These are phyloP conservation scores for Drosophila nasuta DNA, from an alignment of 1,140 invertebrate genomes.

Conservation along the genomic window DNA sequence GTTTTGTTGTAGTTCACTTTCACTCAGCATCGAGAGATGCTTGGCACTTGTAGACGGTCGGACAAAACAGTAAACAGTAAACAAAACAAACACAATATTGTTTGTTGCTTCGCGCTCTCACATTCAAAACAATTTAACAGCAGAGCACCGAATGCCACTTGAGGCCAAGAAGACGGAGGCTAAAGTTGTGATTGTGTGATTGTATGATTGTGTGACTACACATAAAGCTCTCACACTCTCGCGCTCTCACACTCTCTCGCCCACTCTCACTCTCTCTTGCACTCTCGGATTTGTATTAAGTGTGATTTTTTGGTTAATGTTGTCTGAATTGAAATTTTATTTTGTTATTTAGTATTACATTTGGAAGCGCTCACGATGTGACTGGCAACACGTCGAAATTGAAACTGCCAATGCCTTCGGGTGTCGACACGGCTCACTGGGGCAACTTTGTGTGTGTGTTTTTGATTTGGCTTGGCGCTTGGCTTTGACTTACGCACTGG, in stretches of 20 bases:
- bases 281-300: conserved; percentile 16
- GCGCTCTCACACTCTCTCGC: conserved; percentile 17
- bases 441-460: not conserved
- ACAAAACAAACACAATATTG: conserved; percentile 32
- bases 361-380: conserved; percentile 66
- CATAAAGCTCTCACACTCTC: conserved; percentile 28
- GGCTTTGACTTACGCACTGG: conserved; percentile 29
- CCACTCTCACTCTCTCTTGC: conserved; percentile 6
- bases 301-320: conserved; percentile 5
- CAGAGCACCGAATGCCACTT: conserved; percentile 26
- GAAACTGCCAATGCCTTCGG: conserved; percentile 51
- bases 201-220: conserved; percentile 4
- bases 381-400: conserved; percentile 66
- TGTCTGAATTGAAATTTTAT: conserved; percentile 28
- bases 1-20: conserved; percentile 52
- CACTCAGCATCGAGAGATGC: conserved; percentile 30
- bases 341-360: conserved; percentile 40
- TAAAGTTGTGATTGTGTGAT: conserved; percentile 28
- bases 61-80: not conserved
- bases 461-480: conserved; percentile 31
- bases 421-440: conserved; percentile 12
- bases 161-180: conserved; percentile 15
- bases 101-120: conserved; percentile 43
- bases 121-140: conserved; percentile 51
- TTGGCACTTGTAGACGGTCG: conserved; percentile 13